Conservation (phyloP, 2,888 invertebrate genomes). For the Nemurella pictetii region DNA sequence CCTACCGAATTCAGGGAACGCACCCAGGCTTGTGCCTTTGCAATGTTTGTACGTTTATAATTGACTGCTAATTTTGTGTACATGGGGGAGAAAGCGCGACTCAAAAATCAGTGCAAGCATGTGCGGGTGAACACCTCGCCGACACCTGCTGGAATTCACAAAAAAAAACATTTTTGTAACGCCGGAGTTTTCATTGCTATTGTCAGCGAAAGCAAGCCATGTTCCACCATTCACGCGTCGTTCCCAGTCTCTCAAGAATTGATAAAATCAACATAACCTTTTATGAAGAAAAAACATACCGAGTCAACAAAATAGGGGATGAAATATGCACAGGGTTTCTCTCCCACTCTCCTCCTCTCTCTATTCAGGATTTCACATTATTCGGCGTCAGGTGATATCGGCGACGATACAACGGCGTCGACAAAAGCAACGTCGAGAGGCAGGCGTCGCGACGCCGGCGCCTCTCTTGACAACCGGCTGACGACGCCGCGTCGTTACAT, state of each 20-base stretch:
- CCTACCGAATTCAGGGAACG: background rate
- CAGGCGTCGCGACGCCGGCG: background rate
- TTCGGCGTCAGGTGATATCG: background rate
- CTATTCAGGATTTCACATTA: background rate
- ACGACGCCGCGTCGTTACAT: background rate
- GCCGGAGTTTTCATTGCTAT: background rate
- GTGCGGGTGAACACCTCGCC: background rate
- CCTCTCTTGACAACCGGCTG: background rate
- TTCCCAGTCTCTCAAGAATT: background rate
- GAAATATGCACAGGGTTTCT: background rate
- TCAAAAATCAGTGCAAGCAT: background rate
- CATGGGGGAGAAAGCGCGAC: background rate
- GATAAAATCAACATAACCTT: background rate
- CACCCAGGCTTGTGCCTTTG: no score
- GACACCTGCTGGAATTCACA: background rate
- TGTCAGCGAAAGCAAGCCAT: background rate
- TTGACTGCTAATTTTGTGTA: background rate
- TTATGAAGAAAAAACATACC: background rate
- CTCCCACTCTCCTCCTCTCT: background rate
- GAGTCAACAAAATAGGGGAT: background rate
- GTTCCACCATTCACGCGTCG: background rate
- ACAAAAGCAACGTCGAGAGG: background rate
- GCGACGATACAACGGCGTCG: background rate
- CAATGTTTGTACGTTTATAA: background rate
- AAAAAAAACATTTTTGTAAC: background rate